Evolutionary conservation across 1,140 invertebrate genomes (phyloP).

Genomic region (Arctopsyche grandis): DNA sequence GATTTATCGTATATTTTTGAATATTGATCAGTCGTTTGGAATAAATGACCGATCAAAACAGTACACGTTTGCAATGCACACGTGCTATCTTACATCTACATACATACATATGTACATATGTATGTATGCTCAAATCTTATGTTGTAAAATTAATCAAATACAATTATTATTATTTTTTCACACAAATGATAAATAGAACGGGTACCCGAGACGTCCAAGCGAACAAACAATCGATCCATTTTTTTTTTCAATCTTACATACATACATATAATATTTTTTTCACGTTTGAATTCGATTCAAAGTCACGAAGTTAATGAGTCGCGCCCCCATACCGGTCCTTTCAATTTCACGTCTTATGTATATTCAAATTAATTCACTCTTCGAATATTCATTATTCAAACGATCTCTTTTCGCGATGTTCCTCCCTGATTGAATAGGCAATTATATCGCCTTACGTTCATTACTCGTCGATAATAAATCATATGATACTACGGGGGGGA

Average conservation of each 20-base stretch:
- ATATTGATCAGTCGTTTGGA: too few species aligned
- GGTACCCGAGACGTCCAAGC: background rate
- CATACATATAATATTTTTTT: too few species aligned
- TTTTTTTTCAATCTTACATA: background rate
- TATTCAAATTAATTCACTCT: background rate
- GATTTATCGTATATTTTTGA: too few species aligned
- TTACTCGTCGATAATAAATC: background rate
- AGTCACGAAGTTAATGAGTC: background rate
- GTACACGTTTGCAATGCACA: too few species aligned
- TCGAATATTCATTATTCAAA: background rate
- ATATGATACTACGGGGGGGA: background rate
- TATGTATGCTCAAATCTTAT: too few species aligned
- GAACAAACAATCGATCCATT: slow-evolving; percentile 6
- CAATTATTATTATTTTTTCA: too few species aligned
- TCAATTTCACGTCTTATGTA: background rate
- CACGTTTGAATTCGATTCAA: background rate
- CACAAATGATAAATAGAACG: too few species aligned
- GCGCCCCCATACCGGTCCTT: background rate
- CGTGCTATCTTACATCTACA: too few species aligned
- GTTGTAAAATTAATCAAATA: too few species aligned
- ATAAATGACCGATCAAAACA: too few species aligned
- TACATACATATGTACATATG: too few species aligned
- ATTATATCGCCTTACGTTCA: background rate
- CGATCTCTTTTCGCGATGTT: background rate
- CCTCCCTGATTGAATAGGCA: background rate